Percentiles rank a stretch among this genome's conserved stretches.
phyloP scores from a whole-genome alignment of 1,140 invertebrate genomes.

The Drosophila eugracilis region DNA sequence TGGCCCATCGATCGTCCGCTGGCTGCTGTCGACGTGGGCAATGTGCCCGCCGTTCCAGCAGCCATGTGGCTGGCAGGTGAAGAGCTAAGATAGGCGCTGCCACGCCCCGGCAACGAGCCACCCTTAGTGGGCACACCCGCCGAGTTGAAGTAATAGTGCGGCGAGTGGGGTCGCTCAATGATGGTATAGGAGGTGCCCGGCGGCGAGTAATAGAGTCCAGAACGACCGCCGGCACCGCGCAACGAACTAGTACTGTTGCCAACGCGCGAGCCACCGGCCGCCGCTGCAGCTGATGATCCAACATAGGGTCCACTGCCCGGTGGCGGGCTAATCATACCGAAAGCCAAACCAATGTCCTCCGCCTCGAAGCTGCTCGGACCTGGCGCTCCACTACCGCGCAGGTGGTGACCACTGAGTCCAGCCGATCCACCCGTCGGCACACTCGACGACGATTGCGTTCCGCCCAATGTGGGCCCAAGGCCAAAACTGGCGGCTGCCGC shows the following conservation, averaged over 20 bases:
- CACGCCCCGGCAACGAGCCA: constrained; percentile 84
- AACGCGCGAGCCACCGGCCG: constrained; percentile 65
- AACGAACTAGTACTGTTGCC: constrained; percentile 83
- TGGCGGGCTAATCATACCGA: constrained; percentile 82
- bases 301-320: constrained; percentile 74
- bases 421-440: constrained; percentile 78
- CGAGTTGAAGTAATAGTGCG: constrained; percentile 86
- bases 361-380: constrained; percentile 82
- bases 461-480: constrained; percentile 47
- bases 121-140: constrained; percentile 85
- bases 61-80: constrained; percentile 85
- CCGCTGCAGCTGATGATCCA: constrained; percentile 58
- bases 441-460: constrained; percentile 80
- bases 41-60: constrained; percentile 81
- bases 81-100: constrained; percentile 88
- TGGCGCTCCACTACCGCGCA: constrained; percentile 64
- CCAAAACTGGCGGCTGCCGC: constrained; percentile 48
- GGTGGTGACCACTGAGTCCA: constrained; percentile 75
- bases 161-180: constrained; percentile 91
- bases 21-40: constrained; percentile 81
- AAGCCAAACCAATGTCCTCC: constrained; percentile 78
- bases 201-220: constrained; percentile 89
- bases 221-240: constrained; percentile 82
- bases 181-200: constrained; percentile 93
- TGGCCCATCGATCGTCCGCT: constrained; percentile 56